These are phyloP conservation scores for Chlorodrepanis virens DNA, from an alignment of 2,113 vertebrate species.

Conservation along the genomic window DNA sequence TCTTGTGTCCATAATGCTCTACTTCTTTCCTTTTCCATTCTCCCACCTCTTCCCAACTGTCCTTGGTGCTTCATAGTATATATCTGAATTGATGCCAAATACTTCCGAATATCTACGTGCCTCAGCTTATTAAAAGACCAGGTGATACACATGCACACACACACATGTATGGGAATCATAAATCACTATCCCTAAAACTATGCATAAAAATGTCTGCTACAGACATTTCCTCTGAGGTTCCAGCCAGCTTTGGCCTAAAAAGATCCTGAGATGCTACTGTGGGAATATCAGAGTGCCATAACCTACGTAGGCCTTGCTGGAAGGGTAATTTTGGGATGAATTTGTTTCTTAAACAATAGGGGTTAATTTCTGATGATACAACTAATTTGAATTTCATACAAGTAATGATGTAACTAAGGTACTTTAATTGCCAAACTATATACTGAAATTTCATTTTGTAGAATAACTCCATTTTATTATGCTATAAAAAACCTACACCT, in stretches of 20 bases:
- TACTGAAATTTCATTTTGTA: not conserved
- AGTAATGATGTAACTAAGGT: not conserved
- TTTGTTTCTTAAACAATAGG: not conserved
- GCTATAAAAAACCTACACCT: fast-evolving
- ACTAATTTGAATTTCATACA: not conserved
- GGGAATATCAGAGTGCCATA: not conserved
- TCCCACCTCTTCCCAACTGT: not conserved
- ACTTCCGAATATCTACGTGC: not conserved
- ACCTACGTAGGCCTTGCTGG: not conserved
- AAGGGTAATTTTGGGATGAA: not conserved
- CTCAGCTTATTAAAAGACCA: not conserved
- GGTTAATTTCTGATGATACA: not conserved
- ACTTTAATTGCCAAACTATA: not conserved
- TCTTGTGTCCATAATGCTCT: not conserved
- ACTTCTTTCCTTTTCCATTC: not conserved
- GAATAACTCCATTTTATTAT: not conserved
- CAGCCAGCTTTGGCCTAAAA: not conserved
- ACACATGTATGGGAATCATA: not conserved
- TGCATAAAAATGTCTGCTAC: not conserved
- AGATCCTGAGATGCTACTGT: not conserved
- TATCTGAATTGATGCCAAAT: not conserved
- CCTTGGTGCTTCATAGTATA: not conserved
- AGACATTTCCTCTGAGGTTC: not conserved
- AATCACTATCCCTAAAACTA: not conserved
- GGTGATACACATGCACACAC: not conserved